Evolutionary conservation across 2,113 vertebrate genomes (phyloP), one percentile per base, ranked within the genome.

Genomic region (Diglossa brunneiventris): DNA sequence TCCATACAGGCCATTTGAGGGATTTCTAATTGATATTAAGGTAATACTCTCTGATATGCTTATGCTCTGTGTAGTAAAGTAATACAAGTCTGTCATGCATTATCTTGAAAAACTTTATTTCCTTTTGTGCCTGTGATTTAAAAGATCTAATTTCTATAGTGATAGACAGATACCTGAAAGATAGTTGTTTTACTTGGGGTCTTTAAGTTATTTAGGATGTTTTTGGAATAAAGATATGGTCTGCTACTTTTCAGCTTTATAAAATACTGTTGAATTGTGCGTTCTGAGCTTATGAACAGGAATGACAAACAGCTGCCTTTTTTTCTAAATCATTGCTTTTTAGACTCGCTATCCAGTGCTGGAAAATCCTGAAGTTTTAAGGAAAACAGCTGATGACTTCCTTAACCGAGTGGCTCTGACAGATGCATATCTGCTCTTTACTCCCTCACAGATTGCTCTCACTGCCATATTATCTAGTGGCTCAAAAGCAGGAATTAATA

Each of bases 21-120:
- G 99, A 39, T 98, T 99, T 92, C 98, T 99, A 31, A 99, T 99
- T 8, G 99, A 99, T 97, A 84, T 99, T 80, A 99, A 99, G 98
- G 99, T 99, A 96, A 80, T 62, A 9, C 11, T 42, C 1, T 46
- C 58, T 80, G 33, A 19, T 78, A 5, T 24, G 9, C 11, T 44
- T 6, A 7, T 69, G 17, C 6, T 49, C 0, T 2, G 0, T 68
- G 13, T 27, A 15, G 7, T 72, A 37, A 81, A 3, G 1, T 56
- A 22, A 64, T 17, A 20, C 2, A 39, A 23, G 11, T 47, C 39
- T 76, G 19, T 62, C 0, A 1, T 13, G 52, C 10, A 8, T 67
- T 42, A 1, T 77, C 28, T 41, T 63, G 56, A 39, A 66, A 79
- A 63, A 20, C 8, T 39, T 56, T 6, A 26, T 50, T 73, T 88